Base-by-base conservation (phyloP, 2,113 vertebrate genomes). In the Aegypius monachus region DNA sequence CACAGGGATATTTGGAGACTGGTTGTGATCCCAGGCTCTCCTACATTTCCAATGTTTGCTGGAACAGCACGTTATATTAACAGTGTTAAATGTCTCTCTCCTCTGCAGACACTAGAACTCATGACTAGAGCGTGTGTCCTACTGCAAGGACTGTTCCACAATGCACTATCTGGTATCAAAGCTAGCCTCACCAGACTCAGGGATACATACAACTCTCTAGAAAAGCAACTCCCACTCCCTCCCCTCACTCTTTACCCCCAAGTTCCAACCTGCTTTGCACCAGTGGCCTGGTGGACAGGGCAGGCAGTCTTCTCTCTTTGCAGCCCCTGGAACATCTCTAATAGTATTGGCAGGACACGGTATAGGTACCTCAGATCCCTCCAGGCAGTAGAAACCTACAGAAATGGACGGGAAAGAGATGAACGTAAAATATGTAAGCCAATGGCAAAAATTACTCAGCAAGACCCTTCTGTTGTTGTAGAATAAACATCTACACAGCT, bases 301-400 rank as follows among this genome's bases (percentile, higher is more conserved):
- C 62, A 98, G 96, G 91, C 99, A 99, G 73, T 99, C 98, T 34
- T 98, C 98, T 72, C 93, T 96, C 67, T 91, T 97, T 16, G 77
- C 95, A 85, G 98, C 99, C 75, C 99, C 98, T 9, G 98, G 92
- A 3, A 85, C 75, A 42, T 68, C 91, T 40, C 98, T 96, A 40
- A 98, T 31, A 1, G 99, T 99, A 82, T 99, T 98, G 81, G 92
- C 97, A 79, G 99, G 99, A 88, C 99, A 99, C 3, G 90, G 78
- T 12, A 55, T 73, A 61, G 99, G 98, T 17, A 95, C 84, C 61
- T 97, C 97, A 48, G 98, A 97, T 10, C 99, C 99, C 66, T 98
- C 98, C 9, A 97, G 97, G 81, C 99, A 99, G 94, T 98, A 99
- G 90, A 98, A 99, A 34, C 99, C 99, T 99, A 77, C 1, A 48